Evolutionary conservation across 2,797 vertebrate species (phyloP).

Genomic region (Basileuterus tristriatus): DNA sequence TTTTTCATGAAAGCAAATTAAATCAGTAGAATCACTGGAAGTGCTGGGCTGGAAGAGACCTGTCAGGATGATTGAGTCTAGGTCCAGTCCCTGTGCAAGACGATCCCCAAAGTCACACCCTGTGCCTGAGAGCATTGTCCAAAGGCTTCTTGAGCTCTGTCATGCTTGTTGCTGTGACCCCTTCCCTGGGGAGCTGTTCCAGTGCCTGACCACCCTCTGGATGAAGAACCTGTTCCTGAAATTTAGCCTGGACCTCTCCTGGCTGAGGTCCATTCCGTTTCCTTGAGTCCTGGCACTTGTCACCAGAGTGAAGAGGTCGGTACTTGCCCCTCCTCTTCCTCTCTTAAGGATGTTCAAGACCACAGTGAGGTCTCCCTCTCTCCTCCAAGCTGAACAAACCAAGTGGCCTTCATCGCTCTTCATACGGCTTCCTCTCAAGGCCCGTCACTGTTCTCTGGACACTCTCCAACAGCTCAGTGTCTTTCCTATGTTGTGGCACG

Average conservation of each 20-base stretch:
- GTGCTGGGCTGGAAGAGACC: background rate
- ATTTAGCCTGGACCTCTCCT: background rate
- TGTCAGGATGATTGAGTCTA: background rate
- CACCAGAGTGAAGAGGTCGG: background rate
- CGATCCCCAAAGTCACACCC: background rate
- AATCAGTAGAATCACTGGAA: background rate
- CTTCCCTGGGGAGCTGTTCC: background rate
- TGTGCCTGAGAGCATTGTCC: background rate
- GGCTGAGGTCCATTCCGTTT: fast-evolving
- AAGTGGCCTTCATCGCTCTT: fast-evolving
- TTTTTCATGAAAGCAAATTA: background rate
- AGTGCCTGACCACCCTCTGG: fast-evolving
- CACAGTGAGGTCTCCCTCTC: background rate
- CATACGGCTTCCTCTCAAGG: background rate
- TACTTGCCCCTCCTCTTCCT: background rate
- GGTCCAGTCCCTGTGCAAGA: too few species aligned
- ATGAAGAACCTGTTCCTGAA: background rate
- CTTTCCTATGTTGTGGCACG: fast-evolving
- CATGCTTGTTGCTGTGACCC: background rate
- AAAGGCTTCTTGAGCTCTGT: background rate
- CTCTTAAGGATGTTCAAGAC: background rate
- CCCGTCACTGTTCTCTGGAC: background rate
- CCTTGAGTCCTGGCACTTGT: background rate
- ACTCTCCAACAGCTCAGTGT: background rate
- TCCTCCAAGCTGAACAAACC: background rate